phyloP scores from a whole-genome alignment of 2,113 vertebrate genomes.

The Plectropomus leopardus region DNA sequence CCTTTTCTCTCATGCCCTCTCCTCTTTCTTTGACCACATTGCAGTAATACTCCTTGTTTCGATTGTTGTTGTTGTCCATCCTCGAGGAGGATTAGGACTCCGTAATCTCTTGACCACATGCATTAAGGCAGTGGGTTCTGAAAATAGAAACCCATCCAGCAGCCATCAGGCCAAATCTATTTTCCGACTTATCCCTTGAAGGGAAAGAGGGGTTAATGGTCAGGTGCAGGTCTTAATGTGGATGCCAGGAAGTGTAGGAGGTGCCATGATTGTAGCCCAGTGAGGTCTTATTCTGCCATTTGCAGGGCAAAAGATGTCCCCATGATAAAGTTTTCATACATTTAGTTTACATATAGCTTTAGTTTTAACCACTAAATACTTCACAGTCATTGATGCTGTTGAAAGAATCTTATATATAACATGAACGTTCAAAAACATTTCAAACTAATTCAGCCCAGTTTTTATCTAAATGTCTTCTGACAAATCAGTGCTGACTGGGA shows the following conservation, averaged over 20 bases:
- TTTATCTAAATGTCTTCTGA: background rate
- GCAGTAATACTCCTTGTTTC: constrained; percentile 10
- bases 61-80: constrained; percentile 41
- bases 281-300: background rate
- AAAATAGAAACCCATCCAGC: constrained; percentile 51
- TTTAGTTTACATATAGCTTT: background rate
- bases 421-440: background rate
- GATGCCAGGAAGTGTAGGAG: background rate
- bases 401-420: background rate
- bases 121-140: constrained; percentile 8
- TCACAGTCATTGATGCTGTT: background rate
- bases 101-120: constrained; percentile 42
- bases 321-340: background rate
- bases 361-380: too few species aligned
- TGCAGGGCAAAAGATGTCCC: background rate
- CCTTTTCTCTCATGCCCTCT: background rate
- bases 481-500: background rate
- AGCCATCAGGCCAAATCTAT: constrained; percentile 13
- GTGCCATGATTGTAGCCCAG: background rate
- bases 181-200: constrained; percentile 2
- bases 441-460: background rate
- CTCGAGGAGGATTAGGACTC: constrained; percentile 29
- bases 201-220: background rate
- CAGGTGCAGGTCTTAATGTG: constrained; percentile 9
- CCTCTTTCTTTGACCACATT: background rate